These are phyloP conservation scores for Babylonia areolata DNA, from an alignment of 1,140 invertebrate genomes.

Conservation along the genomic window DNA sequence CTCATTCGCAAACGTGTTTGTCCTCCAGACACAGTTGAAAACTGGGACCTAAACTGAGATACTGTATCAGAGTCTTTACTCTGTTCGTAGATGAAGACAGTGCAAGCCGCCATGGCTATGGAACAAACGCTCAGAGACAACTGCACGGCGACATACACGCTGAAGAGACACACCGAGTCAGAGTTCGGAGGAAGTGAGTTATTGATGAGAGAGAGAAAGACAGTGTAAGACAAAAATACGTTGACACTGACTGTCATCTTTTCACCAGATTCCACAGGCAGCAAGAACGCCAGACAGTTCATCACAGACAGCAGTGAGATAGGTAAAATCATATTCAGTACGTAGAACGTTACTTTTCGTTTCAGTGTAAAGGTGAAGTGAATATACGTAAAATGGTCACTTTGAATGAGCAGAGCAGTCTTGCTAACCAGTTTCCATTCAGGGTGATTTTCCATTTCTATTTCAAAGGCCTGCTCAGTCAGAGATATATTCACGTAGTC, in stretches of 20 bases:
- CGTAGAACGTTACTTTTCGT: constrained; percentile 27
- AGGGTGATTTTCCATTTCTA: background rate
- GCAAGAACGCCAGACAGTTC: constrained; percentile 46
- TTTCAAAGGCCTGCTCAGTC: background rate
- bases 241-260: constrained; percentile 49
- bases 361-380: background rate
- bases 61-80: constrained; percentile 2
- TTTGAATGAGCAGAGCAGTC: constrained; percentile 37
- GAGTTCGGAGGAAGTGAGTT: constrained; percentile 48
- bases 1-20: background rate
- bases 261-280: constrained; percentile 48
- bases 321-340: constrained; percentile 48
- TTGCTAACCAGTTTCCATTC: constrained; percentile 25
- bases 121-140: constrained; percentile 40
- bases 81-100: constrained; percentile 30
- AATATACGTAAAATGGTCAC: background rate
- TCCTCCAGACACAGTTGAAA: background rate
- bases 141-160: constrained; percentile 63
- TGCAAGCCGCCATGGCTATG: constrained; percentile 34
- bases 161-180: constrained; percentile 65
- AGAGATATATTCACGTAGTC: background rate
- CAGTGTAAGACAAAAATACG: constrained; percentile 50
- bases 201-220: constrained; percentile 49
- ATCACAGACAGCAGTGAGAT: constrained; percentile 47
- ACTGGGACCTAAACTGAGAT: background rate